Base-by-base conservation (phyloP, 2,888 invertebrate species). In the Eumerus sabulonum region DNA sequence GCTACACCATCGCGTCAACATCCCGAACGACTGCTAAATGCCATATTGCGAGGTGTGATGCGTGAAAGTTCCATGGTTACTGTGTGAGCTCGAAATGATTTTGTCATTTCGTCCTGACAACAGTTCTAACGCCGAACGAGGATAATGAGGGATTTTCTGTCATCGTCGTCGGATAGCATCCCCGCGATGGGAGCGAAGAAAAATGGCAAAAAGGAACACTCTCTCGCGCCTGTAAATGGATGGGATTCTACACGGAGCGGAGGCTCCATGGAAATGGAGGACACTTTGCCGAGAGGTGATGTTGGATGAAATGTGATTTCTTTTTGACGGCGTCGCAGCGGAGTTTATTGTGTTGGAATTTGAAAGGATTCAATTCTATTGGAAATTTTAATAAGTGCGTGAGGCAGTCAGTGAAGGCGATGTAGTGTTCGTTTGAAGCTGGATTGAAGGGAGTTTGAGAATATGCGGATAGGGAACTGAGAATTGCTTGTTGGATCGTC, bases 361-460 rank as follows among this genome's bases (percentile, higher is more conserved):
- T 50, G 60, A 72, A 77, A 67, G 62, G 67, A 66, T 77, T 53
- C 50, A 47, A 62, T 77, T 60, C 67, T 57, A 66, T 66, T 36
- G 66, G 50, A 57, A 60, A 72, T 72, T 66, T 76, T 72, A 77
- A 72, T 77, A 77, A 77, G 76, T 72, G 66, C 51, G 54, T 76
- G 35, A 36, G 27, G 27, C 27, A 4, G 27, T 27, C 2, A 27
- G 27, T 7, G 27, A 4, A 7, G 7, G 27, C 27, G 27, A 27
- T 7, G 27, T 7, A 7, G 53, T 19, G 59, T 57, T 59, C 38
- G 14, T 68, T 45, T 40, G 3, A 7, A 19, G 35, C 9, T 12
- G 47, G 36, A 59, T 36, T 56, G 35, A 13, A 45, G 45, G 40
- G 50, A 35, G 35, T 62, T 51, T 18, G 1, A 5, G 11, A 47